These are phyloP conservation scores for Neocrepidodera transversa DNA, from an alignment of 2,888 invertebrate species.

Conservation along the genomic window DNA sequence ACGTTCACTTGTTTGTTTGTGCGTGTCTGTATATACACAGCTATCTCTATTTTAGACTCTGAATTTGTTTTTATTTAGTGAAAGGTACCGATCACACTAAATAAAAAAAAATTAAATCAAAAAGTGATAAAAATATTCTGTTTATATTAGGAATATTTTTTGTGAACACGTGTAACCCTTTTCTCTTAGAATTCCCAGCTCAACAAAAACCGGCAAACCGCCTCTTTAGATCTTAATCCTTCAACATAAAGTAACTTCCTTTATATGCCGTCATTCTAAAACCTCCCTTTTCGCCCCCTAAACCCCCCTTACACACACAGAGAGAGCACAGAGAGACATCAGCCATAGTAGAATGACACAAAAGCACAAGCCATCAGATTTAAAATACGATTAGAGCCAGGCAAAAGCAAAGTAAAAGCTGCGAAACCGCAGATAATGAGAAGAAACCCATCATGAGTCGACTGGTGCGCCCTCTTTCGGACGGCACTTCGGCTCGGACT, in stretches of 20 bases:
- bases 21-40: slow-evolving; percentile 51
- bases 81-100: no score
- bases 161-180: no score
- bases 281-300: not conserved
- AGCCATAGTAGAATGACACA: slow-evolving; percentile 15
- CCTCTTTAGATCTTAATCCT: slow-evolving; percentile 3
- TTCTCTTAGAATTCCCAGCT: no score
- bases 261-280: slow-evolving; percentile 6
- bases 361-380: slow-evolving; percentile 27
- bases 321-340: no score
- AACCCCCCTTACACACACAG: not conserved
- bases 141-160: no score
- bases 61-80: no score
- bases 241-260: slow-evolving; percentile 10
- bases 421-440: slow-evolving; percentile 57
- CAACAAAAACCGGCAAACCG: slow-evolving; percentile 14
- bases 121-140: no score
- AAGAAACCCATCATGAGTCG: slow-evolving; percentile 52
- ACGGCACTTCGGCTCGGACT: slow-evolving; percentile 60
- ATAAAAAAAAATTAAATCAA: no score
- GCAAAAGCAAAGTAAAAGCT: slow-evolving; percentile 47
- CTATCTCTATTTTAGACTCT: slow-evolving; percentile 50
- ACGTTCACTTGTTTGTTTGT: slow-evolving; percentile 54
- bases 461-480: slow-evolving; percentile 32
- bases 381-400: slow-evolving; percentile 42